Percentiles rank a stretch among this genome's conserved stretches.
Evolutionary conservation across 1,140 invertebrate genomes (phyloP).

Genomic region (Orius insidiosus): DNA sequence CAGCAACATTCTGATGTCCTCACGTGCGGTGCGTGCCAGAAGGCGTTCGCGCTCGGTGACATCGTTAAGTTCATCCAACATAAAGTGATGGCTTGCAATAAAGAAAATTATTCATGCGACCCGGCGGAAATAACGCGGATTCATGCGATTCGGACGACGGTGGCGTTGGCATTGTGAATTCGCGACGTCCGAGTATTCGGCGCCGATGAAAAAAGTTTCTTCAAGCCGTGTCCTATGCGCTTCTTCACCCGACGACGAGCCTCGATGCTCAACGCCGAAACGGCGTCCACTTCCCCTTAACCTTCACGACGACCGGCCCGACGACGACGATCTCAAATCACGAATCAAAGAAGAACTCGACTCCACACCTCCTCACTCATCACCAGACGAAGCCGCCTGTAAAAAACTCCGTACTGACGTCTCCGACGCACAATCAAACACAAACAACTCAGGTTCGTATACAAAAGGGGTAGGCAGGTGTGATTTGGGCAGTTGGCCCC

Average conservation of each 20-base stretch:
- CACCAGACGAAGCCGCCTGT: slow-evolving; percentile 32
- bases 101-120: slow-evolving; percentile 41
- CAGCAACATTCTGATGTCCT: slow-evolving; percentile 58
- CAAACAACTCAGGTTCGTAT: slow-evolving; percentile 68
- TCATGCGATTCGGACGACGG: slow-evolving; percentile 21
- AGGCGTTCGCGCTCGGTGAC: slow-evolving; percentile 77
- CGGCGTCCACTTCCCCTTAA: slow-evolving; percentile 36
- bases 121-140: slow-evolving; percentile 25
- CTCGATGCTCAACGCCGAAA: slow-evolving; percentile 22
- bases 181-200: slow-evolving; percentile 53
- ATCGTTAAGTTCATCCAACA: slow-evolving; percentile 91
- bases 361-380: slow-evolving; percentile 29
- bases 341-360: slow-evolving; percentile 48
- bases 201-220: slow-evolving; percentile 47
- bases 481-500: too few relatives aligned
- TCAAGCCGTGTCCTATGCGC: slow-evolving; percentile 14
- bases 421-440: slow-evolving; percentile 72
- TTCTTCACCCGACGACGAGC: slow-evolving; percentile 38
- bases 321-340: slow-evolving; percentile 48
- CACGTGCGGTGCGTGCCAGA: slow-evolving; percentile 79
- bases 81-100: slow-evolving; percentile 74
- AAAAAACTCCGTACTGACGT: slow-evolving; percentile 58
- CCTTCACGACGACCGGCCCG: slow-evolving; percentile 27
- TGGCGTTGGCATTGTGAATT: slow-evolving; percentile 39
- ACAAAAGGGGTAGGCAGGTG: too few relatives aligned